Percentiles rank a stretch among this genome's conserved stretches.
Evolutionary conservation across 2,113 vertebrate genomes (phyloP).

Genomic region (Phoenicopterus ruber): DNA sequence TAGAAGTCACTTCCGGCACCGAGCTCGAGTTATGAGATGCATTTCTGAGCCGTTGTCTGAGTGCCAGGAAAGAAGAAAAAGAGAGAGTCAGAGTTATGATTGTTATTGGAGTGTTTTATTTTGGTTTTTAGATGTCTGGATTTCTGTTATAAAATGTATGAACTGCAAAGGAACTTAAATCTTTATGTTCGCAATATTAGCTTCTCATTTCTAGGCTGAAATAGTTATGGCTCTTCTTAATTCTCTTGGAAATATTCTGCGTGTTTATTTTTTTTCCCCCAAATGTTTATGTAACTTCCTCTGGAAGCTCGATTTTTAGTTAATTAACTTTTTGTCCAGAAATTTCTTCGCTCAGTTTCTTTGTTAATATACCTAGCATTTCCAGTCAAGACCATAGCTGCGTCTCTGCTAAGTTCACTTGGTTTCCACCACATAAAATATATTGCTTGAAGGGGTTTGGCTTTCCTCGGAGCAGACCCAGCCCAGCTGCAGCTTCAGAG

Average conservation of each 20-base stretch:
- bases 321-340: constrained; percentile 46
- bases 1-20: constrained; percentile 44
- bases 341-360: constrained; percentile 3
- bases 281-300: constrained; percentile 55
- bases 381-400: not conserved
- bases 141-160: constrained; percentile 58
- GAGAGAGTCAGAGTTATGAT: constrained; percentile 29
- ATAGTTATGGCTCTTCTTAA: constrained; percentile 34
- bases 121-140: constrained; percentile 57
- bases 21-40: constrained; percentile 18
- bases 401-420: not conserved
- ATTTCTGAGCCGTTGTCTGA: constrained; percentile 29
- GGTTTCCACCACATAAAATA: not conserved
- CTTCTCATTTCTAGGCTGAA: constrained; percentile 54
- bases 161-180: constrained; percentile 60
- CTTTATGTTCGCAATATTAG: constrained; percentile 51
- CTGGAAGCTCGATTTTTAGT: constrained; percentile 43
- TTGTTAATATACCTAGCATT: constrained; percentile 7
- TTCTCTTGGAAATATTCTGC: constrained; percentile 31
- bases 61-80: constrained; percentile 46
- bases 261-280: constrained; percentile 14
- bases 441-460: not conserved
- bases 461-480: not conserved
- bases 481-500: not conserved
- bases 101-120: constrained; percentile 62